Percentiles rank a stretch among this genome's conserved stretches.
Evolutionary conservation across 1,140 invertebrate genomes (phyloP).

Genomic region (Neuroterus valhalla): DNA sequence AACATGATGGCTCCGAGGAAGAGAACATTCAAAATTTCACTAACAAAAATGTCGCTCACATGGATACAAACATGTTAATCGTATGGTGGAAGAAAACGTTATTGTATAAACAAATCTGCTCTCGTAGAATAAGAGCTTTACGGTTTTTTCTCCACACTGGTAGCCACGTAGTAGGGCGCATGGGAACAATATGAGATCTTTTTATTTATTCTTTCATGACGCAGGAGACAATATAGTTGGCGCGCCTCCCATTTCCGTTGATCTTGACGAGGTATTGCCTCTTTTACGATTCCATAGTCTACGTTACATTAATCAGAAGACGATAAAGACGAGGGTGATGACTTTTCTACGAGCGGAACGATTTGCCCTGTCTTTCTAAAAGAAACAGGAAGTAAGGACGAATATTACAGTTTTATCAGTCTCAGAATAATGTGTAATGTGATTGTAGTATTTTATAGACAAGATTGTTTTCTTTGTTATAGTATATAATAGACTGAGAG

Average conservation of each 20-base stretch:
- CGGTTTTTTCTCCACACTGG: conserved; percentile 6
- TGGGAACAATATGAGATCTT: not conserved
- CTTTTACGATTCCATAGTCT: conserved; percentile 19
- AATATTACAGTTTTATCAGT: too few species aligned
- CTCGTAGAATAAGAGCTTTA: conserved; percentile 4
- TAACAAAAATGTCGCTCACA: too few species aligned
- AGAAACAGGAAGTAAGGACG: not conserved
- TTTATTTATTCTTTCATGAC: conserved; percentile 2
- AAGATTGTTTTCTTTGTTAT: too few species aligned
- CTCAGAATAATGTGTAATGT: not conserved
- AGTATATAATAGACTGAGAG: too few species aligned
- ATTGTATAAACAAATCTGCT: not conserved
- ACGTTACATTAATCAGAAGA: conserved; percentile 9
- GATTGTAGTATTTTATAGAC: too few species aligned
- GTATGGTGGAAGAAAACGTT: not conserved
- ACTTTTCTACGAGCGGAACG: not conserved
- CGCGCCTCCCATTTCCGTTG: not conserved
- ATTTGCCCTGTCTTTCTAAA: not conserved
- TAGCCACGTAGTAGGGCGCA: not conserved
- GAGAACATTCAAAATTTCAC: too few species aligned
- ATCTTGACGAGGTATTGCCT: conserved; percentile 1
- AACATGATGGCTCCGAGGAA: too few species aligned
- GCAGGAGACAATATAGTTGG: not conserved
- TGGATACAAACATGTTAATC: not conserved
- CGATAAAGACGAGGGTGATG: conserved; percentile 4